A percentile compares a stretch with the other conserved stretches of the same genome.
These are phyloP conservation scores for Ceuthmochares aereus DNA, from an alignment of 2,113 vertebrate species.

Conservation along the genomic window DNA sequence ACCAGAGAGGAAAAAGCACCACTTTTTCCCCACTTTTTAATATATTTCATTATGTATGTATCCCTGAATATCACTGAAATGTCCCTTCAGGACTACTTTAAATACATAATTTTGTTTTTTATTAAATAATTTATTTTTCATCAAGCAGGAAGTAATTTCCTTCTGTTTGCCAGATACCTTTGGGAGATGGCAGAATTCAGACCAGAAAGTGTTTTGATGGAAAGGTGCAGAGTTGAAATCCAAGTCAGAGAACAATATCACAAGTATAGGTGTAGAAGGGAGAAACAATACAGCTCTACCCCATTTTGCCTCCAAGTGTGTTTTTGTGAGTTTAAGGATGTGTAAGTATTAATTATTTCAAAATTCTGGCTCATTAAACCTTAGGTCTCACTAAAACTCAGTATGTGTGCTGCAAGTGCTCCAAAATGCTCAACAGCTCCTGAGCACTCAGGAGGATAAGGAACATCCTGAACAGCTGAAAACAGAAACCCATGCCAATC, in stretches of 20 bases:
- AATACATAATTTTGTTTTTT: background rate
- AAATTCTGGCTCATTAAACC: background rate
- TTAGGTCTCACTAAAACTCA: background rate
- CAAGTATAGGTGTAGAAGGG: background rate
- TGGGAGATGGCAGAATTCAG: background rate
- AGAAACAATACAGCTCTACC: background rate
- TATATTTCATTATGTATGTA: background rate
- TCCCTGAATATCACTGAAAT: background rate
- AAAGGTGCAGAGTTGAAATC: background rate
- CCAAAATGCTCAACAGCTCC: background rate
- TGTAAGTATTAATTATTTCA: background rate
- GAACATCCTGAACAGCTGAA: background rate
- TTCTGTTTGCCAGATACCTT: background rate
- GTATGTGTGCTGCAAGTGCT: background rate
- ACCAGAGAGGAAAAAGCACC: background rate
- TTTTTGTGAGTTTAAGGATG: background rate
- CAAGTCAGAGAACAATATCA: background rate
- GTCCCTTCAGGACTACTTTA: background rate
- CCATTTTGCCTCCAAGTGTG: background rate
- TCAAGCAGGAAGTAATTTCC: background rate
- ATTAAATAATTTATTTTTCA: background rate
- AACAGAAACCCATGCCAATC: background rate
- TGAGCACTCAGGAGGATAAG: background rate
- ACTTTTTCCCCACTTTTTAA: accelerated
- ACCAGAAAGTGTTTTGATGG: background rate